phyloP scores from a whole-genome alignment of 2,113 vertebrate genomes.

The Nettapus auritus region DNA sequence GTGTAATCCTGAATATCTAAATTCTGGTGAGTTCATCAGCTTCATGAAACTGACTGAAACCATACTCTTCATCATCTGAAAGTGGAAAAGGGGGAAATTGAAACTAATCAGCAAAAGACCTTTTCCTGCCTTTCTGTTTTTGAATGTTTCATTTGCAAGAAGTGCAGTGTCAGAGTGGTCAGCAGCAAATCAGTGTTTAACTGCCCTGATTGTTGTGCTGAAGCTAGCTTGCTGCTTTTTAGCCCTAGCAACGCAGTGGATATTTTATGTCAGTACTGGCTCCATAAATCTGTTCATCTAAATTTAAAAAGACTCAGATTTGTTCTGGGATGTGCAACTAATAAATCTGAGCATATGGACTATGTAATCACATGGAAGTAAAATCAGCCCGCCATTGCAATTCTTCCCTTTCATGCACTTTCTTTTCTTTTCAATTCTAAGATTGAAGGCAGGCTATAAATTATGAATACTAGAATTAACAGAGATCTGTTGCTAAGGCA shows the following conservation, averaged over 20 bases:
- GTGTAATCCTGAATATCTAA: neutral
- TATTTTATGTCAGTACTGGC: conserved; percentile 10
- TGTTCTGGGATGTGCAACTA: conserved; percentile 12
- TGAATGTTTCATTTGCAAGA: neutral
- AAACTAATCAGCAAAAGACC: neutral
- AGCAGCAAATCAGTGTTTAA: conserved; percentile 21
- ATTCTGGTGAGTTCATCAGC: neutral
- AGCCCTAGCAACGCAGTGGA: neutral
- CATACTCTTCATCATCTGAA: neutral
- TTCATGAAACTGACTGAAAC: neutral
- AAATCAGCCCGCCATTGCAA: conserved; percentile 37
- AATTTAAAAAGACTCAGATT: conserved; percentile 34
- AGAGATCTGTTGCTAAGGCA: conserved; percentile 31
- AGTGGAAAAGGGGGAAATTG: neutral
- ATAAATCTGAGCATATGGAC: conserved; percentile 20
- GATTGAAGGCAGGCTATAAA: conserved; percentile 31
- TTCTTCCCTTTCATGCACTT: neutral
- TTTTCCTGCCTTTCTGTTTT: neutral
- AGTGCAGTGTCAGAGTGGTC: neutral
- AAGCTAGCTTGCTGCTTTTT: conserved; percentile 13
- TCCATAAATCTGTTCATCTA: neutral
- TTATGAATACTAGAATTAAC: conserved; percentile 72
- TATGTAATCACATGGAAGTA: conserved; percentile 4
- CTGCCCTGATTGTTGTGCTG: neutral
- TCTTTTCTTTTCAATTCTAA: conserved; percentile 38